Evolutionary conservation across 1,140 invertebrate species (phyloP).

Genomic region (Temnothorax nylanderi): DNA sequence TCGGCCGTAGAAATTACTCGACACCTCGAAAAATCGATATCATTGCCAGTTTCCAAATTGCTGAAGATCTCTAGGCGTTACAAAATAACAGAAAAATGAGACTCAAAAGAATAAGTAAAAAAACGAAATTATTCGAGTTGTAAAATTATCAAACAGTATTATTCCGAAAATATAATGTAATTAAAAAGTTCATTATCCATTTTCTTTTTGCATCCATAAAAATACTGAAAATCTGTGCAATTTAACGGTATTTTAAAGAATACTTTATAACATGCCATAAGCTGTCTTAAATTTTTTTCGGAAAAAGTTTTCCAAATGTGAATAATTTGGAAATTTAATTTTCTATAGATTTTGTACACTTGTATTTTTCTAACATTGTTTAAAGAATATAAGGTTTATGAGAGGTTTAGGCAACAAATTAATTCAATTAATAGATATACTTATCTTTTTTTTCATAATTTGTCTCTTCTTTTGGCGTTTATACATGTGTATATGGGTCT

Average conservation of each 20-base stretch:
- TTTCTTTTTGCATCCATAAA: not conserved
- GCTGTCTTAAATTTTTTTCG: not conserved
- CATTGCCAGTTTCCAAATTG: not conserved
- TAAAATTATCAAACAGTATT: not conserved
- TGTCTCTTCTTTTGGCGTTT: constrained; percentile 81
- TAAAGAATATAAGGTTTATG: not conserved
- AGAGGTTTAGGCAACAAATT: not conserved
- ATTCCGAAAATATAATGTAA: not conserved
- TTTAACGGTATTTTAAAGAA: not conserved
- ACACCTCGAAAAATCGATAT: not conserved
- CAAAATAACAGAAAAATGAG: not conserved
- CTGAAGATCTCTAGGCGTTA: not conserved
- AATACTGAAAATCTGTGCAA: not conserved
- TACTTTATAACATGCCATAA: not conserved
- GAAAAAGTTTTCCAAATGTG: not conserved
- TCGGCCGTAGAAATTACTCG: not conserved
- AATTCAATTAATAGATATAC: constrained; percentile 22
- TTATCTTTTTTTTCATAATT: constrained; percentile 59
- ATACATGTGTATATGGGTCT: constrained; percentile 75
- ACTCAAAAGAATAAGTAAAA: not conserved
- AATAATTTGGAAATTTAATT: not conserved
- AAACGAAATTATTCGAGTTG: not conserved
- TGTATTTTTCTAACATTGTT: not conserved
- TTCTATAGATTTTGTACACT: not conserved
- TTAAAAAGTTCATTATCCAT: not conserved